phyloP scores from a whole-genome alignment of 2,797 vertebrate species.

The Coccyzus lansbergi region DNA sequence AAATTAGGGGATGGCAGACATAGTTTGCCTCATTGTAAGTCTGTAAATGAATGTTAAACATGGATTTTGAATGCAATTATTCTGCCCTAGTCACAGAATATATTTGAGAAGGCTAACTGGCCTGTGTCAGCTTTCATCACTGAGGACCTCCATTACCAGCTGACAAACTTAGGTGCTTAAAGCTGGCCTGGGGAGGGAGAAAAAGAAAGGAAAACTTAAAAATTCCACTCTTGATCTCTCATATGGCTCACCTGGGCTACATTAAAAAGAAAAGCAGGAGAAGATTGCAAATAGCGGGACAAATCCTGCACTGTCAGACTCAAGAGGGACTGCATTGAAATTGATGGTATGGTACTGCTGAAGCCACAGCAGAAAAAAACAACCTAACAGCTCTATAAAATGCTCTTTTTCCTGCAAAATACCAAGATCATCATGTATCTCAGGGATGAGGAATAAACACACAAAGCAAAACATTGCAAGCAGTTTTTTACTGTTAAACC shows the following conservation, averaged over 20 bases:
- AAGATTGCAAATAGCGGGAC: neutral
- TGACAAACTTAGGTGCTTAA: neutral
- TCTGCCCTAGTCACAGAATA: slow-evolving; percentile 18
- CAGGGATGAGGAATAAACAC: neutral
- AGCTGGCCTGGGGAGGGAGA: rapidly evolving
- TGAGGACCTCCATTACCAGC: neutral
- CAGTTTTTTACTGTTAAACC: neutral
- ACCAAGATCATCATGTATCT: neutral
- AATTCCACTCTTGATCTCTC: neutral
- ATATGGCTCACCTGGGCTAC: neutral
- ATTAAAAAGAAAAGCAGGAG: neutral
- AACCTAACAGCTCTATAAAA: neutral
- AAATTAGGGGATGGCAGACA: slow-evolving; percentile 21
- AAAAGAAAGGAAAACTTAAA: neutral
- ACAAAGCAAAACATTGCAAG: neutral
- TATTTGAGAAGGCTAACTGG: neutral
- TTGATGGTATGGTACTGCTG: neutral
- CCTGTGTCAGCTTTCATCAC: neutral
- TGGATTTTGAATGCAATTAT: slow-evolving; percentile 34
- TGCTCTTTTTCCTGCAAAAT: neutral
- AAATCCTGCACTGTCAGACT: neutral
- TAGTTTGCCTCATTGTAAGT: neutral
- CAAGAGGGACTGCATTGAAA: neutral
- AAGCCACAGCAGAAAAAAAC: neutral
- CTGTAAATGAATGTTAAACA: slow-evolving; percentile 42